Base-by-base conservation (phyloP, 2,113 vertebrate species). In the pig (Sus scrofa) region DNA sequence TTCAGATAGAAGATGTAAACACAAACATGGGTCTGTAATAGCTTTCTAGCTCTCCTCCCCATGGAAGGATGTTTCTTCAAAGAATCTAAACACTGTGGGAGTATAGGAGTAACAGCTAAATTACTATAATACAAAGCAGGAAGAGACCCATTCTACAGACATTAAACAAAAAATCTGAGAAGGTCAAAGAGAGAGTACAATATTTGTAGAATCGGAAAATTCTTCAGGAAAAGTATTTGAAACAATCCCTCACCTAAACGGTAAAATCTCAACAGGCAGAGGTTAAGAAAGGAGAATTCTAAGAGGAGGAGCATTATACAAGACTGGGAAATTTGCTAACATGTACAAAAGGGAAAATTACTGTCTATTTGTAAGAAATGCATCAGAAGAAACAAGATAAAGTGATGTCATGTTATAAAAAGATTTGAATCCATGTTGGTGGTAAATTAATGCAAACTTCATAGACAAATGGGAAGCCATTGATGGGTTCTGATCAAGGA, bases 391-490 rank as follows among this genome's bases (percentile, higher is more conserved):
- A 26, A 58, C 34, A 60, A 79, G 30, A 81, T 1, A 68, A 60
- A 86, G 14, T 89, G 24, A 77, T 22, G 50, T 19, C 18, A 85
- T 20, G 10, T 27, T 58, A 8, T 39, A 79, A 52, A 93, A 95
- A 85, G 9, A 52, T 82, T 27, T 50, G 15, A 90, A 81, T 85
- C 54, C 37, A 85, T 5, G 9, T 39, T 89, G 90, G 32, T 62
- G 62, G 14, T 11, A 86, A 92, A 87, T 91, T 63, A 94, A 97
- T 63, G 9, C 52, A 63, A 91, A 81, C 67, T 91, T 97, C 11
- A 63, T 5, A 27, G 24, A 82, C 56, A 89, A 93, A 81, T 34
- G 24, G 79, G 52, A 86, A 89, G 74, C 39, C 62, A 39, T 27
- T 7, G 44, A 60, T 85, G 27, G 52, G 3, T 93, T 93, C 93